Evolutionary conservation across 2,113 vertebrate species (phyloP), one percentile per base, ranked within the genome.

Genomic region (Tachysurus vachellii): DNA sequence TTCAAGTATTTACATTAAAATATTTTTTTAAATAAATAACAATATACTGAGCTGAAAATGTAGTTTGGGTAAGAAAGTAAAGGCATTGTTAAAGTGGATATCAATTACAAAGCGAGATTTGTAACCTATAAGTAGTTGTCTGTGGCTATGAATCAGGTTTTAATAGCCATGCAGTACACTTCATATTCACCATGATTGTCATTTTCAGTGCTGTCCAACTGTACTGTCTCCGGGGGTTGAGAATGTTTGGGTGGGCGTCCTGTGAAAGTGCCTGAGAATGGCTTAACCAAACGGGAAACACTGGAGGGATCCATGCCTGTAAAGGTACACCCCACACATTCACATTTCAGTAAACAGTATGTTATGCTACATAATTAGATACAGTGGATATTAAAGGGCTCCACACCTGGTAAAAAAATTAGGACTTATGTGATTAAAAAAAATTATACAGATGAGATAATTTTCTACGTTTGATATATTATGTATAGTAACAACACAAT

Each of bases 241-340:
- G 96, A 90, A 8, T 96, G 95, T 86, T 96, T 98, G 88, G 95
- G 93, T 84, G 93, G 91, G 79, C 96, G 88, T 75, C 94, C 93
- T 94, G 93, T 96, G 92, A 94, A 93, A 83, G 95, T 95, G 26
- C 95, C 94, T 17, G 95, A 93, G 36, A 95, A 93, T 88, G 96
- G 95, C 92, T 96, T 97, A 94, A 96, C 96, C 89, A 96, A 93
- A 93, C 96, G 95, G 80, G 93, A 94, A 90, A 96, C 93, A 88
- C 95, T 97, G 83, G 96, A 93, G 90, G 96, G 96, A 68, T 97
- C 95, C 98, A 99, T 99, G 88, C 94, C 97, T 98, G 92, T 83
- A 91, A 71, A 85, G n/a, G 26, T 28, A 84, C 21, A 84, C 36
- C 62, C 68, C 64, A 80, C 28, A 71, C 79, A 79, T 50, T 7